Conservation (phyloP, 1,140 invertebrate species). For the Pogonus chalceus region DNA sequence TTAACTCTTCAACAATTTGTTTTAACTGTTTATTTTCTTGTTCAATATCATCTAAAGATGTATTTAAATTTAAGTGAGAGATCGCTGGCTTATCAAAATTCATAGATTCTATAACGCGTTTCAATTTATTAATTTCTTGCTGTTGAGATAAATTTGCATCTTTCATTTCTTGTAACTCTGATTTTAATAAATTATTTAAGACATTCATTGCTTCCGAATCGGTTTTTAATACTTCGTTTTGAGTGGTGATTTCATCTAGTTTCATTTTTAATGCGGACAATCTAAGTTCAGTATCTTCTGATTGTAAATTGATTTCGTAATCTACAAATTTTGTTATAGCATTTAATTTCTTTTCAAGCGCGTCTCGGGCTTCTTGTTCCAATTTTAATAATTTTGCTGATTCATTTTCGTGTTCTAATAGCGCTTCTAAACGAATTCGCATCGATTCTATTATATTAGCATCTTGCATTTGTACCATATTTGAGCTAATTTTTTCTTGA, state of each 20-base stretch:
- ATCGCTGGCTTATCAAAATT: too few species aligned
- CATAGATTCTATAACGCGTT: too few species aligned
- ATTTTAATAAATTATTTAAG: slow-evolving; percentile 23
- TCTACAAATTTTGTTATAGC: slow-evolving; percentile 4
- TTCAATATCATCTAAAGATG: slow-evolving; percentile 28
- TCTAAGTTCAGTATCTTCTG: not conserved
- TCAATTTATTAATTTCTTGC: slow-evolving; percentile 43
- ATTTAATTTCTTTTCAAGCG: slow-evolving; percentile 35
- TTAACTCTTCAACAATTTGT: slow-evolving; percentile 20
- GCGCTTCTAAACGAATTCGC: slow-evolving; percentile 46
- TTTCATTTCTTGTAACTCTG: slow-evolving; percentile 38
- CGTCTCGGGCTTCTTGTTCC: slow-evolving; percentile 41
- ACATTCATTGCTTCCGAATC: slow-evolving; percentile 21
- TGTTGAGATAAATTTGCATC: slow-evolving; percentile 43
- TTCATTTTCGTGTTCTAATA: slow-evolving; percentile 49
- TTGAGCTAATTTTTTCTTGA: slow-evolving; percentile 38
- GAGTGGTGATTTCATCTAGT: slow-evolving; percentile 12
- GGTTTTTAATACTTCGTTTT: slow-evolving; percentile 32
- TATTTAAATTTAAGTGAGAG: too few species aligned
- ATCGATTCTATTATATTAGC: slow-evolving; percentile 50
- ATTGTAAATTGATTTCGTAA: not conserved
- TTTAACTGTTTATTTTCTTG: slow-evolving; percentile 26
- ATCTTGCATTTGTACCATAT: slow-evolving; percentile 46
- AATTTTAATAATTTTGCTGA: slow-evolving; percentile 47
- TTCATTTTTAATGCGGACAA: not conserved